Evolutionary conservation across 2,797 vertebrate genomes (phyloP), one percentile per base, ranked within the genome.

Genomic region (Ctenopoma multispine): DNA sequence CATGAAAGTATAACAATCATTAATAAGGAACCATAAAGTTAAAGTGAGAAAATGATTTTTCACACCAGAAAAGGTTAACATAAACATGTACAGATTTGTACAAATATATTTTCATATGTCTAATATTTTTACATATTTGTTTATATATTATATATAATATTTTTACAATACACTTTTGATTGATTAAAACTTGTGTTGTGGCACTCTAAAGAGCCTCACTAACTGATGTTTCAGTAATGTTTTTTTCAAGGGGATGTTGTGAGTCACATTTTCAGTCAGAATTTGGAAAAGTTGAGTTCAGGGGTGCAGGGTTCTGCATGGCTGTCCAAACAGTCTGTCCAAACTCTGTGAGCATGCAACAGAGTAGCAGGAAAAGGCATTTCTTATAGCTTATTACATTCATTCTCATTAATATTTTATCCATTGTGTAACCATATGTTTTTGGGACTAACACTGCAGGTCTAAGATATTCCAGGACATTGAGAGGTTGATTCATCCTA

Each of bases 391-490:
- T 51, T 50, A 13, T 44, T 18, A 12, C 7, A 24, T 64, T 44
- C 12, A n/a, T 58, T 23, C 27, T 44, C 3, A 8, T 44, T 4
- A 15, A 46, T 24, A 20, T 63, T 43, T 36, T 12, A 40, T 43
- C 3, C 31, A 23, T 53, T 20, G 29, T 73, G 6, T 69, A 29
- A 61, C 15, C 8, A 15, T 34, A 60, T 69, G 41, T 75, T 31
- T 77, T 5, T 62, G 48, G 34, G 7, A 69, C 15, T 66, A 40
- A 64, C 40, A 21, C 34, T 90, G 80, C 90, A 99, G 98, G 91
- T 95, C 94, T 50, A 99, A 99, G 93, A 99, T 99, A 79, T 97
- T 95, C 85, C 97, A 99, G 91, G 98, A 99, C 90, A 99, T 99
- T 66, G 98, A 99, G 92, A 95, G 98, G 74, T 89, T 99, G 77